phyloP scores from a whole-genome alignment of 2,113 vertebrate species.

The Xiphophorus couchianus region DNA sequence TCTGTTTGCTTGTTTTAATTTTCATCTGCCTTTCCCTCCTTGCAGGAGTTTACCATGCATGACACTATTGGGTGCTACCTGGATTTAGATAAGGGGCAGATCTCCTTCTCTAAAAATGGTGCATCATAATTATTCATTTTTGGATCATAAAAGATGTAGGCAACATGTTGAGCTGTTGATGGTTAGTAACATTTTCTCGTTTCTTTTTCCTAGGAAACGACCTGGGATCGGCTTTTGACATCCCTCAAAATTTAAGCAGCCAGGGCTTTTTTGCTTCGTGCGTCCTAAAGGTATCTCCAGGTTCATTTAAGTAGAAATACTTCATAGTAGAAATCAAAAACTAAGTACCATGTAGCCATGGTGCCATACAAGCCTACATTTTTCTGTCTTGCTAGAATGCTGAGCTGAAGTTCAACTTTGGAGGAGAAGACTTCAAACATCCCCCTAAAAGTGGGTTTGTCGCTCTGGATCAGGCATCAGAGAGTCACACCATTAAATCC shows the following conservation, averaged over 20 bases:
- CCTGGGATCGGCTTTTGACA: constrained; percentile 92
- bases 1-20: not conserved
- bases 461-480: constrained; percentile 85
- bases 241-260: constrained; percentile 86
- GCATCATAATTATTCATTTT: not conserved
- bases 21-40: not conserved
- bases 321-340: not conserved
- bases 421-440: constrained; percentile 92
- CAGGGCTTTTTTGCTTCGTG: constrained; percentile 93
- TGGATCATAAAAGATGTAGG: not conserved
- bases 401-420: constrained; percentile 97
- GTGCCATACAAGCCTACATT: not conserved
- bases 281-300: constrained; percentile 90
- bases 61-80: constrained; percentile 94
- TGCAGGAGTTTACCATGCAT: constrained; percentile 97
- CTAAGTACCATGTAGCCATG: not conserved
- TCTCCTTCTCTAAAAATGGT: constrained; percentile 97
- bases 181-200: not conserved
- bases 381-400: constrained; percentile 84
- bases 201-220: constrained; percentile 85
- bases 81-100: constrained; percentile 86
- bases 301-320: not conserved
- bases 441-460: constrained; percentile 89
- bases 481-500: constrained; percentile 87
- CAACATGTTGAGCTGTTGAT: not conserved